Base-by-base conservation (phyloP, 2,888 invertebrate genomes). In the Pterostichus niger region DNA sequence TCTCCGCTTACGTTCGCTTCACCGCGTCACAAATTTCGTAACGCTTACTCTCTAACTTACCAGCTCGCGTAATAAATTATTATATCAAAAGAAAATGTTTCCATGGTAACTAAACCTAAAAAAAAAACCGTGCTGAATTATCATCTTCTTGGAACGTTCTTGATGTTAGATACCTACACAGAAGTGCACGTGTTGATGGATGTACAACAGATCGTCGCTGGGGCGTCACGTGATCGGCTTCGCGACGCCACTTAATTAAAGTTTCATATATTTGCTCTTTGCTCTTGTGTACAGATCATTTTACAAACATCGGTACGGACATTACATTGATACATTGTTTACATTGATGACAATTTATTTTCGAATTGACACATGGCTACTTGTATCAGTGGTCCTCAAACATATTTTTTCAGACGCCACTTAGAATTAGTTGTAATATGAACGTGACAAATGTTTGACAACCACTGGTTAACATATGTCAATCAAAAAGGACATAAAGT, bases 241-340 rank as follows among this genome's bases (percentile, higher is more conserved):
- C 75, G 75, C 52, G 75, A 75, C 75, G 75, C 75, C 75, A 77
- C 77, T 77, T 77, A 40, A 77, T 77, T 77, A 54, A 77, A 77
- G 35, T 77, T 77, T 77, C 15, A 77, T 77, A 54, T 77, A 77
- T 77, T 77, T 77, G 40, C 52, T 68, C 56, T 77, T 13, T 77
- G 52, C 49, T 49, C 75, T 64, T 49, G 49, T 78, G 44, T 59
- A 59, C 77, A 59, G 77, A 35, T 35, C 56, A 54, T 40, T 24
- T 56, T 77, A 77, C 77, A 77, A 56, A 40, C 40, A 40, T 40
- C 40, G 40, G 40, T 40, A 77, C 40, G 54, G 54, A 77, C 40
- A 78, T 78, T 15, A 78, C 78, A 78, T 61, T 59, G 44, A 59
- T 44, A 78, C 49, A 78, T 78, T 78, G 56, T 52, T 76, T 71